phyloP scores from a whole-genome alignment of 2,888 invertebrate species.

The Cetonia aurata region DNA sequence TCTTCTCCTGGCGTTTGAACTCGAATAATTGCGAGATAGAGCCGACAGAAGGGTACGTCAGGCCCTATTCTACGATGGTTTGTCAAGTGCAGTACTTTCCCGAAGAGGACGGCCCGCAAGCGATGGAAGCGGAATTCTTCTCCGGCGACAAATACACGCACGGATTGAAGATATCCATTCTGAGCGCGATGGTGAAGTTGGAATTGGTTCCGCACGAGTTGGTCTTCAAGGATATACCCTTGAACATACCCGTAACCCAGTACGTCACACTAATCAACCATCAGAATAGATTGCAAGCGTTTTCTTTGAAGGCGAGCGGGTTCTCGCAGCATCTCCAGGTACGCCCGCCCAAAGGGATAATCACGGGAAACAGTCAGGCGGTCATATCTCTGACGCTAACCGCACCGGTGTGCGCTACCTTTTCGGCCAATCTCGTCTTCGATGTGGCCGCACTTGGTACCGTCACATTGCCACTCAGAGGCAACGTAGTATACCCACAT shows the following conservation, averaged over 20 bases:
- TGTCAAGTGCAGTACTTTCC: constrained; percentile 29
- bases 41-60: constrained; percentile 29
- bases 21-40: constrained; percentile 18
- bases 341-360: constrained; percentile 8
- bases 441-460: constrained; percentile 4
- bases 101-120: constrained; percentile 20
- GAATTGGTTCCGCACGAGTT: constrained; percentile 25
- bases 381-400: not conserved
- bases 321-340: constrained; percentile 18
- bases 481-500: constrained; percentile 35
- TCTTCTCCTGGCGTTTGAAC: constrained; percentile 28
- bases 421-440: constrained; percentile 17
- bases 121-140: constrained; percentile 31
- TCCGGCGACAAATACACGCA: constrained; percentile 29
- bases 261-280: constrained; percentile 26
- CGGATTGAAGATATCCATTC: not conserved
- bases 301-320: not conserved
- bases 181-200: not conserved
- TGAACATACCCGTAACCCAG: constrained; percentile 28
- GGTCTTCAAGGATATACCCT: constrained; percentile 29
- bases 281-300: constrained; percentile 1
- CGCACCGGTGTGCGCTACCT: constrained; percentile 9
- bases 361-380: constrained; percentile 21
- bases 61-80: not conserved
- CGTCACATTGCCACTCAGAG: constrained; percentile 12